A percentile compares a stretch with the other conserved stretches of the same genome.
These are phyloP conservation scores for Hippocampus zosterae DNA, from an alignment of 2,113 vertebrate genomes.

Conservation along the genomic window DNA sequence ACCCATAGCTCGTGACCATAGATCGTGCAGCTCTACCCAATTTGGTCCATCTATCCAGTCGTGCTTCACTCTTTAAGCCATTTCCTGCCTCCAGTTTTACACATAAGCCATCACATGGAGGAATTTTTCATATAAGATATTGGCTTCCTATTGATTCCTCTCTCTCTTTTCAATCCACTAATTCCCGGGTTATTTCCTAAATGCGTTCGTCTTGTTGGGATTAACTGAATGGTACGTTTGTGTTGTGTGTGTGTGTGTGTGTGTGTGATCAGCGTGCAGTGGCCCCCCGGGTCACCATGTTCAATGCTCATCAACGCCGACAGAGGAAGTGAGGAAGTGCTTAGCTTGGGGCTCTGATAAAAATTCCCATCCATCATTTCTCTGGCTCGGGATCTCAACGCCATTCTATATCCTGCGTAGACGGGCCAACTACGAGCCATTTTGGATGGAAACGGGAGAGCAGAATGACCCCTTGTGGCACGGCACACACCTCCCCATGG, in stretches of 20 bases:
- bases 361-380: constrained; percentile 71
- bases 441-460: constrained; percentile 50
- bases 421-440: constrained; percentile 23
- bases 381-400: constrained; percentile 58
- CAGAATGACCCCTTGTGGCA: constrained; percentile 41
- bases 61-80: background rate
- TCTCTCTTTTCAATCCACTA: constrained; percentile 60
- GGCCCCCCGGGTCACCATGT: constrained; percentile 63
- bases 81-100: constrained; percentile 12
- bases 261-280: constrained; percentile 39
- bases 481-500: constrained; percentile 24
- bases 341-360: constrained; percentile 68
- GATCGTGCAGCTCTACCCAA: background rate
- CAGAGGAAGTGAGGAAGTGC: constrained; percentile 72
- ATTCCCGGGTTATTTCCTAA: constrained; percentile 75
- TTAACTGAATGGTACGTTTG: constrained; percentile 52
- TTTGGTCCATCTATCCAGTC: background rate
- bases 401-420: constrained; percentile 63
- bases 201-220: constrained; percentile 61
- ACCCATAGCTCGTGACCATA: too few relatives aligned
- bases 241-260: constrained; percentile 37
- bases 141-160: constrained; percentile 69
- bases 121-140: constrained; percentile 72
- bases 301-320: constrained; percentile 68
- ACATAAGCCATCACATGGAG: constrained; percentile 51